These are phyloP conservation scores for Myopa tessellatipennis DNA, from an alignment of 2,888 invertebrate genomes.

Conservation along the genomic window DNA sequence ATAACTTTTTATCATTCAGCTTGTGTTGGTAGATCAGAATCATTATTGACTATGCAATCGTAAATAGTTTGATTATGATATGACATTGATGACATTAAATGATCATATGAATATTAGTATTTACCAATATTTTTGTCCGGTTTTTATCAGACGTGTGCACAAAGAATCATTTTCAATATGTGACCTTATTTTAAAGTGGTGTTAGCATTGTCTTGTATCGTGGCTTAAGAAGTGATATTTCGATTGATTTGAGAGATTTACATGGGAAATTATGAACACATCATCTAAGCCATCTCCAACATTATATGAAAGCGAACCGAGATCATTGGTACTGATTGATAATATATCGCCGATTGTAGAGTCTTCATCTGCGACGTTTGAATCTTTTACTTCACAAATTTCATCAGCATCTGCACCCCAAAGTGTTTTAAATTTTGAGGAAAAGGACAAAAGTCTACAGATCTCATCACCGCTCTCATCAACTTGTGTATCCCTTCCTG, in stretches of 20 bases:
- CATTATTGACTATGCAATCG: neutral
- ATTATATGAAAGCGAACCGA: slow-evolving; percentile 26
- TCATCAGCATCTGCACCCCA: slow-evolving; percentile 35
- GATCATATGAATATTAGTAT: neutral
- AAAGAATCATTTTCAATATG: neutral
- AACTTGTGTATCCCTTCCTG: neutral
- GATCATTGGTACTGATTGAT: slow-evolving; percentile 11
- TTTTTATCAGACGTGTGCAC: neutral
- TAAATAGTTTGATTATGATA: neutral
- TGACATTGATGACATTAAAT: neutral
- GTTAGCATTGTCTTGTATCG: neutral
- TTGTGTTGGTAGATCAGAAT: neutral
- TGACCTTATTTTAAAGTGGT: neutral
- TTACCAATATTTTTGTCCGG: neutral
- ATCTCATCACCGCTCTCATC: slow-evolving; percentile 23
- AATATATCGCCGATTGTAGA: slow-evolving; percentile 35
- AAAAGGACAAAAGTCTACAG: slow-evolving; percentile 1
- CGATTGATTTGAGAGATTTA: neutral
- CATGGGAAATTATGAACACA: slow-evolving; percentile 38
- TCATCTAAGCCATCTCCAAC: slow-evolving; percentile 11
- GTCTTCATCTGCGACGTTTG: slow-evolving; percentile 26
- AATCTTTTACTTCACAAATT: slow-evolving; percentile 24
- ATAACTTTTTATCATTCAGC: neutral
- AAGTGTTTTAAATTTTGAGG: slow-evolving; percentile 14
- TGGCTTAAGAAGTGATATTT: neutral